Percentiles rank a stretch among this genome's conserved stretches.
These are phyloP conservation scores for Sarcophaga rosellei DNA, from an alignment of 2,888 invertebrate genomes.

Conservation along the genomic window DNA sequence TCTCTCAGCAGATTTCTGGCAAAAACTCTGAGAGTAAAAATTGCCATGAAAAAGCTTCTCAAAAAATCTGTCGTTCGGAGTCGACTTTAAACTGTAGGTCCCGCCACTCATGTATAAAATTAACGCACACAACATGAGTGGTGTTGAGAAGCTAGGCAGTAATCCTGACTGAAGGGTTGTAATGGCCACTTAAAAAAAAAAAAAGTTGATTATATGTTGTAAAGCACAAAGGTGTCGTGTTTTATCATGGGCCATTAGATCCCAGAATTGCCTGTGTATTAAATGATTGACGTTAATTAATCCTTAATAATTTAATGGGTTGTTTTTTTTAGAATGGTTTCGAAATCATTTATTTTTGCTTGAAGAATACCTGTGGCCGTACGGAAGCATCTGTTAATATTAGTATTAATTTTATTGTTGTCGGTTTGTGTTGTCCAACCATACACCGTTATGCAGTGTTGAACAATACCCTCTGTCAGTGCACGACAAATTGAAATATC, in stretches of 20 bases:
- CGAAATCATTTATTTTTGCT: constrained; percentile 35
- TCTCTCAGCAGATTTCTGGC: too few relatives aligned
- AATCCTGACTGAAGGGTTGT: too few relatives aligned
- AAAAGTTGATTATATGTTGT: not conserved
- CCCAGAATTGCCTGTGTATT: not conserved
- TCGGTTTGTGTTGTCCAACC: constrained; percentile 34
- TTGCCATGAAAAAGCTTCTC: too few relatives aligned
- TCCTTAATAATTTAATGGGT: not conserved
- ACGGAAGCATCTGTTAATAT: constrained; percentile 24
- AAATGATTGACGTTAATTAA: too few relatives aligned
- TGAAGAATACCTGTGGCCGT: constrained; percentile 16
- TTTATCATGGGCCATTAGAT: not conserved
- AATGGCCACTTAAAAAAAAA: too few relatives aligned
- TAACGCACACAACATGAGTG: too few relatives aligned
- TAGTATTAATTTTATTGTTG: constrained; percentile 17
- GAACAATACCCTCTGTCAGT: not conserved
- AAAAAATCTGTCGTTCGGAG: too few relatives aligned
- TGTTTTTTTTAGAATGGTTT: constrained; percentile 4
- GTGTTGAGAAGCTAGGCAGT: too few relatives aligned
- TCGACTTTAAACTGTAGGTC: too few relatives aligned
- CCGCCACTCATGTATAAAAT: too few relatives aligned
- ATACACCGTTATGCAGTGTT: constrained; percentile 35
- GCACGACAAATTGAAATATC: constrained; percentile 20
- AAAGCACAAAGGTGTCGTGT: not conserved
- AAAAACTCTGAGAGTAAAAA: too few relatives aligned